Evolutionary conservation across 1,140 invertebrate genomes (phyloP).

Genomic region (Cryptotermes secundus): DNA sequence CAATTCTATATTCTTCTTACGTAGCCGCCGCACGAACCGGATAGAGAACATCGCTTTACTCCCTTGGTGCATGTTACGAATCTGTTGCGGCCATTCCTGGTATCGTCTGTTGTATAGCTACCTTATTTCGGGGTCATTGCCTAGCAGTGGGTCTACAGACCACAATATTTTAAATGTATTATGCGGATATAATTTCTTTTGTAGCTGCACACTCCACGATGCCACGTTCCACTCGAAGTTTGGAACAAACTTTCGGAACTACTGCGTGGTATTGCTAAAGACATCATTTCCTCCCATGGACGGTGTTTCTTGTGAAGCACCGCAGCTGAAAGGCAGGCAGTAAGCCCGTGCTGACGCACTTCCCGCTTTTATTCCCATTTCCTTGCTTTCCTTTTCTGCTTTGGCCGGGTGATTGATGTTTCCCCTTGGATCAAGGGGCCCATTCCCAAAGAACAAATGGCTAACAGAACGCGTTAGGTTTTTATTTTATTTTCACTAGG

Average conservation of each 20-base stretch:
- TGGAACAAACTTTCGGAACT: background rate
- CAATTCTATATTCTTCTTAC: no score
- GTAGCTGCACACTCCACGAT: background rate
- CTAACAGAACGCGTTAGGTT: background rate
- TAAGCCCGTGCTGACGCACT: background rate
- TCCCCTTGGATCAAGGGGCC: background rate
- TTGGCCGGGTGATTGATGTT: background rate
- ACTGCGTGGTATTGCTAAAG: background rate
- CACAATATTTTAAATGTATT: no score
- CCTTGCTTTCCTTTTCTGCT: background rate
- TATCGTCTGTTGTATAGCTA: no score
- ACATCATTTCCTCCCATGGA: no score
- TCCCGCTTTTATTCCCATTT: background rate
- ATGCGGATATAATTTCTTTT: background rate
- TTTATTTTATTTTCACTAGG: background rate
- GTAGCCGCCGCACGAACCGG: no score
- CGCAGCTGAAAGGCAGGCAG: background rate
- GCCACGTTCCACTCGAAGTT: no score
- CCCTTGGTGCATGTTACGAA: no score
- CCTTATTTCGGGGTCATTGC: no score
- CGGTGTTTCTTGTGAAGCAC: background rate
- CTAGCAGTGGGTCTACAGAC: no score
- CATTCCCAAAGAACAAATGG: background rate
- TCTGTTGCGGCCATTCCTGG: no score
- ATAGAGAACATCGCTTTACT: no score